phyloP scores from a whole-genome alignment of 2,888 invertebrate species.

The Rutpela maculata region DNA sequence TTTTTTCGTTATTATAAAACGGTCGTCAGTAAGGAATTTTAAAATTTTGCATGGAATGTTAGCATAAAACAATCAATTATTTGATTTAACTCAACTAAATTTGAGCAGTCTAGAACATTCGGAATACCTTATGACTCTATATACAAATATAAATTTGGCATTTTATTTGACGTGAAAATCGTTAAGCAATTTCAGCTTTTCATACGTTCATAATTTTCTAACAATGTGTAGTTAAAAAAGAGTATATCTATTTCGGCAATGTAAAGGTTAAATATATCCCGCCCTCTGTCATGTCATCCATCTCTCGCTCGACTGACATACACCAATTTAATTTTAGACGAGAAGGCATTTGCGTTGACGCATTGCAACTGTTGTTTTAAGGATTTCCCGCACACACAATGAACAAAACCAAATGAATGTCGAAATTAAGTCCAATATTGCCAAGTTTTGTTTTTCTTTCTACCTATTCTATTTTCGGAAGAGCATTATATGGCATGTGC shows the following conservation, averaged over 20 bases:
- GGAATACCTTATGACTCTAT: conserved; percentile 2
- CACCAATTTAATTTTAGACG: conserved; percentile 62
- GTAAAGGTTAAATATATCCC: conserved; percentile 59
- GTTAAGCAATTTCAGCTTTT: neutral
- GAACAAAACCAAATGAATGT: conserved; percentile 50
- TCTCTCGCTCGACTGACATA: conserved; percentile 59
- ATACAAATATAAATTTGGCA: neutral
- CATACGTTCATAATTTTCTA: neutral
- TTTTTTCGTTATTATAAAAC: too few species aligned
- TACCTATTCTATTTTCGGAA: conserved; percentile 36
- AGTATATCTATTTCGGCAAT: conserved; percentile 53
- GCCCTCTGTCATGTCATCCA: conserved; percentile 60
- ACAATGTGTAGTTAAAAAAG: conserved; percentile 19
- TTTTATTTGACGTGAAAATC: neutral
- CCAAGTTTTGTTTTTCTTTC: conserved; percentile 44
- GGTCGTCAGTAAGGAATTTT: neutral
- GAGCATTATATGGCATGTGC: conserved; percentile 11
- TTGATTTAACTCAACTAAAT: neutral
- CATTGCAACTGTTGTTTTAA: conserved; percentile 66
- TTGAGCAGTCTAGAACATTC: neutral
- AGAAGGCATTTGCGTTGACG: conserved; percentile 61
- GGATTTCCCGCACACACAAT: conserved; percentile 61
- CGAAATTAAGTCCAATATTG: conserved; percentile 45
- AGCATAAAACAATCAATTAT: neutral
- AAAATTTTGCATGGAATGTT: neutral